Percentiles rank a stretch among this genome's conserved stretches.
phyloP scores from a whole-genome alignment of 2,113 vertebrate genomes.

The Burhinus bistriatus region DNA sequence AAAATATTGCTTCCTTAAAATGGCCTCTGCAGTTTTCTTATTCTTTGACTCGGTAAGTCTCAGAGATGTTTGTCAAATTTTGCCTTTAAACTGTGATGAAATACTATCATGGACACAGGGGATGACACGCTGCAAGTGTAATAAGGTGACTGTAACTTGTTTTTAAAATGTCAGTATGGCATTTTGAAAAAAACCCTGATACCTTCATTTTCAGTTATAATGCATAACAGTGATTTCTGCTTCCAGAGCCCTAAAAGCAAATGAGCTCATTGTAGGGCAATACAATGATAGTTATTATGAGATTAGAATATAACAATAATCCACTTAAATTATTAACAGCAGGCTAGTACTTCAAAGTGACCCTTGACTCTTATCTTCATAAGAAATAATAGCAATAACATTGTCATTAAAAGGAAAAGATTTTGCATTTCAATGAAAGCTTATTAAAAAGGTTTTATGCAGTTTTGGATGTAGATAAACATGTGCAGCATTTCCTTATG shows the following conservation, averaged over 20 bases:
- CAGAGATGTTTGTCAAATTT: not conserved
- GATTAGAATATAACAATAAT: conserved; percentile 19
- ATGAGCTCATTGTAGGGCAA: not conserved
- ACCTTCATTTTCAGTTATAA: not conserved
- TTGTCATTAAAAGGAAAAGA: not conserved
- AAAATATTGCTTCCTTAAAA: conserved; percentile 39
- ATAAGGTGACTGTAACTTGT: not conserved
- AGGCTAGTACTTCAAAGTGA: conserved; percentile 22
- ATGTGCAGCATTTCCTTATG: not conserved
- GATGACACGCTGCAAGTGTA: not conserved
- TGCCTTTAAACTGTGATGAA: not conserved
- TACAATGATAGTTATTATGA: not conserved
- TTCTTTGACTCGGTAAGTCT: not conserved
- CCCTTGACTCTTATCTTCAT: not conserved
- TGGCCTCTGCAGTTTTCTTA: not conserved
- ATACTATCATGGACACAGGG: not conserved
- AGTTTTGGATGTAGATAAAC: not conserved
- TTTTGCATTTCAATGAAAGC: not conserved
- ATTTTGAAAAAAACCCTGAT: not conserved
- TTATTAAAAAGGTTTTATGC: not conserved
- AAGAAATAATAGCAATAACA: not conserved
- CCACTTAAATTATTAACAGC: conserved; percentile 39
- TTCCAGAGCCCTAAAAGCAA: not conserved
- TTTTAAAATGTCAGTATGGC: conserved; percentile 11
- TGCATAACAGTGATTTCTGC: not conserved